These are phyloP conservation scores for Lottia gigantea DNA, from an alignment of 2,888 invertebrate genomes.

Conservation along the genomic window DNA sequence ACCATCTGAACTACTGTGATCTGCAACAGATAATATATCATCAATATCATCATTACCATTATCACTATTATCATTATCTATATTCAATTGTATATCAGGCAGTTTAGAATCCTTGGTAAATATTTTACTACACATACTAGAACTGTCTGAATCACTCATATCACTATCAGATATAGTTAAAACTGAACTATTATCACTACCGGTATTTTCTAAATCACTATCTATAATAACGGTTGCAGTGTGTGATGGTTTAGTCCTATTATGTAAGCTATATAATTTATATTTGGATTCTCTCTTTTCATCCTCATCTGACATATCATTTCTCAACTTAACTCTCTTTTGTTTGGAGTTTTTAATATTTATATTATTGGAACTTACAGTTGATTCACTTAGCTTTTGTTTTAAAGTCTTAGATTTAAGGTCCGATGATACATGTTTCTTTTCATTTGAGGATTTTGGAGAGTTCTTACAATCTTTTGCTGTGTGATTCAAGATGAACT, in stretches of 20 bases:
- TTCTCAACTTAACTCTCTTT: not conserved
- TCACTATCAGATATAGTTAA: not conserved
- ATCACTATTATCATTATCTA: not conserved
- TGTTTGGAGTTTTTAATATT: not conserved
- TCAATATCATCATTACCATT: not conserved
- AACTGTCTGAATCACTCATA: not conserved
- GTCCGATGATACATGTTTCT: too few relatives aligned
- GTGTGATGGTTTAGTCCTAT: too few relatives aligned
- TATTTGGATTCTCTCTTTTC: not conserved
- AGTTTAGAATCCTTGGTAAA: not conserved
- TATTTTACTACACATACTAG: constrained; percentile 7
- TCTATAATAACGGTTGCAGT: not conserved
- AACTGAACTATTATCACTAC: not conserved
- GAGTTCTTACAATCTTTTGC: not conserved
- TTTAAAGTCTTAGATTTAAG: not conserved
- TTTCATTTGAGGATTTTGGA: not conserved
- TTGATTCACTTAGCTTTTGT: not conserved
- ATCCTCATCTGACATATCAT: not conserved
- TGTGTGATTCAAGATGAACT: not conserved
- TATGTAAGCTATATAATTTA: not conserved
- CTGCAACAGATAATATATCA: too few relatives aligned
- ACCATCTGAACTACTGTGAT: too few relatives aligned
- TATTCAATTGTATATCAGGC: not conserved
- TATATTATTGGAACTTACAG: not conserved
- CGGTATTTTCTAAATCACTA: constrained; percentile 1